Evolutionary conservation across 1,140 invertebrate species (phyloP).

Genomic region (Samia ricini): DNA sequence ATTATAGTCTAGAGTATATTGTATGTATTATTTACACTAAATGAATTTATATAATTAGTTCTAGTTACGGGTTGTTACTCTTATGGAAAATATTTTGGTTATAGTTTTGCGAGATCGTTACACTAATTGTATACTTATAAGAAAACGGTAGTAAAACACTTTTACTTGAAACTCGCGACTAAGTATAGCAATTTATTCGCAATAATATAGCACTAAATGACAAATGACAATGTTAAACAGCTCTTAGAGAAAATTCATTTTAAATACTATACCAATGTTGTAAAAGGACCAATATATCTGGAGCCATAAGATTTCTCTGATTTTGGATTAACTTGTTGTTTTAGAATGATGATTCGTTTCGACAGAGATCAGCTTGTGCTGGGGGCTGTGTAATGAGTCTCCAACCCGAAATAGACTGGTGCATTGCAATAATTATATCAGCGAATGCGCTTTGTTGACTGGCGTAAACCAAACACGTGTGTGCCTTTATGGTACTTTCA

Average conservation of each 20-base stretch:
- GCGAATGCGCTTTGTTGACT: conserved; percentile 52
- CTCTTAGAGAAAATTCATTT: conserved; percentile 35
- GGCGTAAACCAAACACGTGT: conserved; percentile 27
- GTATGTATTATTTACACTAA: too few species aligned
- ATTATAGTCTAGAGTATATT: too few species aligned
- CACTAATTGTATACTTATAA: neutral
- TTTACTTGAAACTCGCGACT: neutral
- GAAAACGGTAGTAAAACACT: neutral
- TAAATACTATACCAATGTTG: conserved; percentile 19
- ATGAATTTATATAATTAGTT: too few species aligned
- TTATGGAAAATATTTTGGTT: neutral
- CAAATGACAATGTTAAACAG: conserved; percentile 30
- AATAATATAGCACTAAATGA: conserved; percentile 28
- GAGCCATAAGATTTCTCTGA: conserved; percentile 21
- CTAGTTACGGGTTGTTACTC: too few species aligned
- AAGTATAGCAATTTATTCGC: conserved; percentile 6
- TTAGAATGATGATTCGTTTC: conserved; percentile 15
- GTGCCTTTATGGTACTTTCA: conserved; percentile 19
- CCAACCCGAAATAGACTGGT: conserved; percentile 51
- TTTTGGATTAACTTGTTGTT: conserved; percentile 20
- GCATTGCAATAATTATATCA: conserved; percentile 64
- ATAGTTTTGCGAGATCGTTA: neutral
- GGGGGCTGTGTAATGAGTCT: conserved; percentile 36
- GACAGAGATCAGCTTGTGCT: conserved; percentile 30
- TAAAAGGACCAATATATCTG: conserved; percentile 21